Conservation (phyloP, 1,140 invertebrate genomes). For the Potamilus streckersoni region DNA sequence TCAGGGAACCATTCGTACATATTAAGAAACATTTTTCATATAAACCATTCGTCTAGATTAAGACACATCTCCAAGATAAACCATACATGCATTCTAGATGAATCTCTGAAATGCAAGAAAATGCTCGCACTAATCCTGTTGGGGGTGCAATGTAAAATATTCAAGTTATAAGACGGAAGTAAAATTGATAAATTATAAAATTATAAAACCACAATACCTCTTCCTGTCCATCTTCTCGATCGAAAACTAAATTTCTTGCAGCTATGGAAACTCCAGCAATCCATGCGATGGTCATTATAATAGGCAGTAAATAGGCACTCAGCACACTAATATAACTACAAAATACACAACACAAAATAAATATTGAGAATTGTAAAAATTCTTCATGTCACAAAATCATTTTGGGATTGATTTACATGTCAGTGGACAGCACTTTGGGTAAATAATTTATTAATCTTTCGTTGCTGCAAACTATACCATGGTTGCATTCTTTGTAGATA, state of each 20-base stretch:
- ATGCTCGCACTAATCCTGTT: not conserved
- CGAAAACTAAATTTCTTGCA: conserved; percentile 66
- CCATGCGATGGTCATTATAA: conserved; percentile 68
- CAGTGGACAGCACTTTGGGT: not conserved
- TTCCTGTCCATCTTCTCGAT: conserved; percentile 67
- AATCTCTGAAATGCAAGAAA: not conserved
- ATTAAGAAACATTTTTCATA: too few species aligned
- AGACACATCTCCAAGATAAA: too few species aligned
- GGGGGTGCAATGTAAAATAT: not conserved
- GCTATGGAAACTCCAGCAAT: conserved; percentile 66
- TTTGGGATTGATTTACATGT: not conserved
- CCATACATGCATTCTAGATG: too few species aligned
- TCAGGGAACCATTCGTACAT: too few species aligned
- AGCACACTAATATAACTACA: conserved; percentile 48
- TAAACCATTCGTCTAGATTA: too few species aligned
- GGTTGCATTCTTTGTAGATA: conserved; percentile 39
- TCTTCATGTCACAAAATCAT: too few species aligned
- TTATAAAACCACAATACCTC: conserved; percentile 52
- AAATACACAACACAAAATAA: conserved; percentile 7
- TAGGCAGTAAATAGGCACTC: conserved; percentile 59
- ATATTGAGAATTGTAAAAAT: too few species aligned
- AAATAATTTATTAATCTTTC: conserved; percentile 64
- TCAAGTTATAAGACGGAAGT: not conserved
- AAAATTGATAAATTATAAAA: not conserved
- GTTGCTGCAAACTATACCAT: conserved; percentile 68